Evolutionary conservation across 2,888 invertebrate species (phyloP).

Genomic region (Pristionchus entomophagus): DNA sequence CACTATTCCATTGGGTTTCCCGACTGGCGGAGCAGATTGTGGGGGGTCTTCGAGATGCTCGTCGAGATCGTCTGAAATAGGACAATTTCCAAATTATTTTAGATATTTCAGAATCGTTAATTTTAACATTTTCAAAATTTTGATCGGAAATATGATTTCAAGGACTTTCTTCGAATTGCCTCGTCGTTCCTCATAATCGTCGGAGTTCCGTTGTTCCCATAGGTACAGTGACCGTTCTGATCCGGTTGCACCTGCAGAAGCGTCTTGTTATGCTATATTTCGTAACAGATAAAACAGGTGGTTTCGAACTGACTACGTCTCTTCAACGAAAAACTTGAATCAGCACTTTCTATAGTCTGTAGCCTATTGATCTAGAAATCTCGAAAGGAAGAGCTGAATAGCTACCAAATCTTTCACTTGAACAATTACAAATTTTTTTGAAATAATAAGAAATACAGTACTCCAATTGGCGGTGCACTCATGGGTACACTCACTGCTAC

Average conservation of each 20-base stretch:
- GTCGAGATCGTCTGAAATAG: slow-evolving; percentile 33
- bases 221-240: slow-evolving; percentile 30
- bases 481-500: neutral
- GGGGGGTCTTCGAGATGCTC: slow-evolving; percentile 30
- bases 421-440: too few relatives aligned
- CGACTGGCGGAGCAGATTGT: slow-evolving; percentile 27
- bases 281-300: too few relatives aligned
- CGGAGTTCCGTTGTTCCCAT: neutral
- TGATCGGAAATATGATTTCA: neutral
- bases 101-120: neutral
- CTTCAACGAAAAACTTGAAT: too few relatives aligned
- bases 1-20: slow-evolving; percentile 34
- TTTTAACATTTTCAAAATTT: neutral
- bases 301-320: too few relatives aligned
- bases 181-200: slow-evolving; percentile 46
- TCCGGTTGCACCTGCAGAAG: neutral
- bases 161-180: slow-evolving; percentile 12
- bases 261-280: neutral
- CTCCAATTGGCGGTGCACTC: slow-evolving; percentile 43
- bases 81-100: neutral
- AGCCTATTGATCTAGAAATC: too few relatives aligned
- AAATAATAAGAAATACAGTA: neutral
- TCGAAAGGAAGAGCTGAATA: too few relatives aligned
- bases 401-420: too few relatives aligned
- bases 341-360: too few relatives aligned